Conservation (phyloP, 2,888 invertebrate genomes). For the Matsumyia berberina region DNA sequence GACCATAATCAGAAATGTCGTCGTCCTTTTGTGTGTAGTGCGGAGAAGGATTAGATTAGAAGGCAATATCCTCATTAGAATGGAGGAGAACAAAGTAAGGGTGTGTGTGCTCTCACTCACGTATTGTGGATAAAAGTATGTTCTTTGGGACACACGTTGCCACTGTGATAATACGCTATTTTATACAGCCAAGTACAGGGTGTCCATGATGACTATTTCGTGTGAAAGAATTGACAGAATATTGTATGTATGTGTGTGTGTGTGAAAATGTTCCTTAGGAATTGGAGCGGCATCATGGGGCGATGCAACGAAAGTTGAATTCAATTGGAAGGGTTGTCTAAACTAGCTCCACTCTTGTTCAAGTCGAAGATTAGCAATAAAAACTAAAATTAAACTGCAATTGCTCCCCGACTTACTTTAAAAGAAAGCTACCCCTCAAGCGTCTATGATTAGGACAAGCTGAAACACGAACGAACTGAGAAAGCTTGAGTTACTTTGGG, state of each 20-base stretch:
- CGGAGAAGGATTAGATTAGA: constrained; percentile 67
- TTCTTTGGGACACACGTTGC: constrained; percentile 46
- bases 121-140: constrained; percentile 51
- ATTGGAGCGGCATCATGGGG: too few species aligned
- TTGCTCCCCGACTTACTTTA: too few species aligned
- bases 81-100: constrained; percentile 35
- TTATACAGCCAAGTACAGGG: constrained; percentile 24
- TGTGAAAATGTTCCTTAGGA: too few species aligned
- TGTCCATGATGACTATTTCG: constrained; percentile 38
- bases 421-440: too few species aligned
- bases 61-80: constrained; percentile 74
- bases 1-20: constrained; percentile 33
- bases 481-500: too few species aligned
- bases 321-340: not conserved
- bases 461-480: too few species aligned
- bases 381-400: too few species aligned
- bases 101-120: constrained; percentile 18
- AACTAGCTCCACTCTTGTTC: too few species aligned
- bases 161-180: constrained; percentile 52
- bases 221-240: constrained; percentile 1
- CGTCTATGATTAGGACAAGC: too few species aligned
- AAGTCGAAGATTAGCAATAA: too few species aligned
- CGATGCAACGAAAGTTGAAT: constrained; percentile 13
- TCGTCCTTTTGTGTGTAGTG: constrained; percentile 44
- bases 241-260: too few species aligned